Evolutionary conservation across 92 coral and sea anemone genomes (phyloP), one percentile per base, ranked within the genome.

Genomic region (Hydrozoanthus gracilis): DNA sequence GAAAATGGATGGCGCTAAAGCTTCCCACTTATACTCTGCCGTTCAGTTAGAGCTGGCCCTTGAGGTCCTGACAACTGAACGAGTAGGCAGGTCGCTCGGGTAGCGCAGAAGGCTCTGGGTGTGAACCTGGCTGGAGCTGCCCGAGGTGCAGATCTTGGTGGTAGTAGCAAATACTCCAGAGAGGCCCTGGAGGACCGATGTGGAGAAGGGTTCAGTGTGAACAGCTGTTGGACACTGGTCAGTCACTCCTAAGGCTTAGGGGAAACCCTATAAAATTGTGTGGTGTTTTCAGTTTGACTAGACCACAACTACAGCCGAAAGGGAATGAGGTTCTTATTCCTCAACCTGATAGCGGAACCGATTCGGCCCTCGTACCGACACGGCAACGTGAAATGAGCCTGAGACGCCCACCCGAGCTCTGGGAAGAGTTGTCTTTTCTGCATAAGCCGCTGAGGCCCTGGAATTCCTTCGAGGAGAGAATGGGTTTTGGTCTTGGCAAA

Each of bases 81-180:
- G 85, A 60, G 85, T 79, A 79, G 85, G 85, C 39, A 54, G 73
- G 85, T 35, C 35, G 35, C 35, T 0, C 73, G 17, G 7, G 71
- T 13, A 72, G 85, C 62, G 35, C 72, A 50, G 73, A 61, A 51
- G 66, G 76, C 86, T 52, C 45, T 14, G 3, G 58, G 76, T 61
- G 86, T 58, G 76, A 82, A 76, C 87, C 87, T 7, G 87, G 75
- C 77, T 64, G 88, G 46, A 88, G 78, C 91, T 71, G 88, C 91
- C 88, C 13, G 86, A 45, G 84, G 88, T 89, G 88, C 91, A 83
- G 88, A 89, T 89, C 88, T 89, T 83, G 91, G 91, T 47, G 74
- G 74, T 82, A 65, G 82, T 77, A 67, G 73, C 73, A 67, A 27
- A 7, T 67, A 67, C 27, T 16, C 44, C 16, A 67, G 16, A 35